Base-by-base conservation (phyloP, 2,888 invertebrate genomes). In the Osedax frankpressi region DNA sequence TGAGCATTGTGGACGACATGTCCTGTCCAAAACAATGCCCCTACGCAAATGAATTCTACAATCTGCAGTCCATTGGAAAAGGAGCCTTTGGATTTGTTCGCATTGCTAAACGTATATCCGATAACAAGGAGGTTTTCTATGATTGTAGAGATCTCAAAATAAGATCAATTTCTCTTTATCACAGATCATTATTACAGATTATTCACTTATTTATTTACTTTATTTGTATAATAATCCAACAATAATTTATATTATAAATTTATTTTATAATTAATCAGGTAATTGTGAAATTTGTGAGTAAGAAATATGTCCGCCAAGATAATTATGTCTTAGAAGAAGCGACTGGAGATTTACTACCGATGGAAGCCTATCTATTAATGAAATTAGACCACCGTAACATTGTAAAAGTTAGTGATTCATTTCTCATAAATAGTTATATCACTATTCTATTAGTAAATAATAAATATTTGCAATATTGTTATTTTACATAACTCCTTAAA, bases 71-170 rank as follows among this genome's bases (percentile, higher is more conserved):
- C 78, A 89, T 90, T 59, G 90, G 90, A 81, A 89, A 89, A 83
- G 89, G 90, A 27, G 89, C 89, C 0, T 90, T 89, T 83, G 90
- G 90, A 0, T 90, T 88, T 80, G 90, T 90, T 0, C 89, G 89
- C 78, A 87, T 89, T 86, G 89, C 89, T 19, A 88, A 87, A 80
- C 85, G 89, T 44, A 6, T 11, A 11, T 44, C 44, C 19, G 44
- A 44, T 44, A 6, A 44, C 6, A 6, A 11, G 6, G 44, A 44
- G 44, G 44, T n/a, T n/a, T n/a, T n/a, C n/a, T n/a, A n/a, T n/a
- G n/a, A n/a, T n/a, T n/a, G n/a, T n/a, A n/a, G n/a, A n/a, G n/a
- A n/a, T n/a, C n/a, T n/a, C n/a, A n/a, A n/a, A n/a, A n/a, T n/a
- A n/a, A n/a, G n/a, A n/a, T n/a, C n/a, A n/a, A n/a, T n/a, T n/a